Base-by-base conservation (phyloP, 2,888 invertebrate genomes). In the Helleia helle region DNA sequence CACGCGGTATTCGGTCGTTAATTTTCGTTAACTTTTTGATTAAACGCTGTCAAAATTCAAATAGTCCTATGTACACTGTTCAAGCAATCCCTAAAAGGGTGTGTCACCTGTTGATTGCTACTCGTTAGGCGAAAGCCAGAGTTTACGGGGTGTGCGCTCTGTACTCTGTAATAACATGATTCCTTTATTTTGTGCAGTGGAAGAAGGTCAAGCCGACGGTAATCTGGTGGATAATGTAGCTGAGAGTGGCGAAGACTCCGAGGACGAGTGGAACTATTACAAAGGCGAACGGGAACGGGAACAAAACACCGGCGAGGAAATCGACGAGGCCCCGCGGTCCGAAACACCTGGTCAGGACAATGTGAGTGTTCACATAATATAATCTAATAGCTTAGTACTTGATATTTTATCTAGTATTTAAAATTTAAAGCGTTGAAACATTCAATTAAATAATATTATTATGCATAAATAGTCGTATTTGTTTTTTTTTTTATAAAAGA, bases 261-360 rank as follows among this genome's bases (percentile, higher is more conserved):
- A 93, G 79, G 94, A 93, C 89, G 94, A 94, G 90, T 94, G 93
- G 93, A 93, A 94, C 72, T 94, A 93, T 70, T 90, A 88, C 71
- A 89, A 89, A 65, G 89, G 89, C 56, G 90, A 90, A 60, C 87
- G 88, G 48, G 88, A 90, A 49, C 88, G 69, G 57, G 88, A 88
- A 56, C 84, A 86, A 43, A 87, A 88, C 55, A 88, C 89, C 27
- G 71, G 70, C 49, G 80, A 76, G 66, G 89, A 88, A 63, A 87
- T 88, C 36, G 86, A 86, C 66, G 80, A 76, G 57, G 75, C 67
- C 42, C 80, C 73, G 50, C 85, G 71, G 56, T 81, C 83, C 9
- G 80, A 79, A 61, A 76, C 85, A 59, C 86, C 81, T 58, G 71
- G 71, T 62, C 75, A 74, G 65, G 83, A 81, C 65, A 81, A 71